Evolutionary conservation across 2,888 invertebrate species (phyloP).

Genomic region (Eudasyphora cyanicolor): DNA sequence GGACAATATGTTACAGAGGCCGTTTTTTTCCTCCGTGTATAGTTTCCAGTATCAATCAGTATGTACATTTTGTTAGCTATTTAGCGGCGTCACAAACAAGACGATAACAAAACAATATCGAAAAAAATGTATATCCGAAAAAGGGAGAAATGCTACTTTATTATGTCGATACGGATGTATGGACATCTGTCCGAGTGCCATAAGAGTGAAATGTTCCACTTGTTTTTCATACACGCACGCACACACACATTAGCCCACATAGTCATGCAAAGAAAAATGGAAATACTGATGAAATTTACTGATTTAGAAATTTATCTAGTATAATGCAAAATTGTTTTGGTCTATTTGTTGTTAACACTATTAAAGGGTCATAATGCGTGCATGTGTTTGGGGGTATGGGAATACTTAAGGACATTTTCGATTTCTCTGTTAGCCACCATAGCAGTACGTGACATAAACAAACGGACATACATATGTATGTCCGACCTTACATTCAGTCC

Average conservation of each 20-base stretch:
- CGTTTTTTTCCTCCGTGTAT: too few relatives aligned
- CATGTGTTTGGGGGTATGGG: too few relatives aligned
- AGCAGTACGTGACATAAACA: too few relatives aligned
- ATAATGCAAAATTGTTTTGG: constrained; percentile 37
- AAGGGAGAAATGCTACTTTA: constrained; percentile 6
- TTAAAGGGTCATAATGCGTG: constrained; percentile 15
- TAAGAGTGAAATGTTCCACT: constrained; percentile 13
- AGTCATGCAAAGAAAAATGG: not conserved
- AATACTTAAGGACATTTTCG: constrained; percentile 3
- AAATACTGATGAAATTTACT: constrained; percentile 22
- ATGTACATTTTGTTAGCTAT: too few relatives aligned
- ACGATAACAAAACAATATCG: not conserved
- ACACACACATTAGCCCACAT: not conserved
- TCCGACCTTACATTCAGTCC: too few relatives aligned
- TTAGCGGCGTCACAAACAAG: not conserved
- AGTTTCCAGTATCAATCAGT: too few relatives aligned
- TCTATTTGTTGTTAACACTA: constrained; percentile 36
- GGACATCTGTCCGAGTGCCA: not conserved
- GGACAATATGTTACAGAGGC: too few relatives aligned
- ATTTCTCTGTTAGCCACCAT: constrained; percentile 6
- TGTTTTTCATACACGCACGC: not conserved
- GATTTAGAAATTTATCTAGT: constrained; percentile 33
- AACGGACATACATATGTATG: too few relatives aligned
- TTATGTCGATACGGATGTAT: not conserved
- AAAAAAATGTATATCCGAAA: not conserved